phyloP scores from a whole-genome alignment of 1,140 invertebrate species.

The Drosophila novamexicana region DNA sequence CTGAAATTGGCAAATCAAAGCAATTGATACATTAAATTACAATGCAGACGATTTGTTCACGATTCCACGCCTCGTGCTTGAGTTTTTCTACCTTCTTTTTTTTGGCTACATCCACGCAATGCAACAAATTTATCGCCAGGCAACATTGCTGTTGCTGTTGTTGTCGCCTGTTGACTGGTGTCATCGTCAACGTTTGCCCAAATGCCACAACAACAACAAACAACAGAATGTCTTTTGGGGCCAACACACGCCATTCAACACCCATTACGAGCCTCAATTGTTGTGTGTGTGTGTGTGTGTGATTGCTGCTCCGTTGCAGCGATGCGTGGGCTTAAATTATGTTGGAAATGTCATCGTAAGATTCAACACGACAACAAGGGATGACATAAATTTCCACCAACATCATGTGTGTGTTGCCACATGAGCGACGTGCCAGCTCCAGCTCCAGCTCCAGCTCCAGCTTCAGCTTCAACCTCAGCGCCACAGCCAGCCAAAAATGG shows the following conservation, averaged over 20 bases:
- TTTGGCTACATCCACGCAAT: conserved; percentile 64
- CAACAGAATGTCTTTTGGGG: conserved; percentile 55
- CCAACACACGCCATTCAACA: conserved; percentile 62
- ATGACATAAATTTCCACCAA: conserved; percentile 85
- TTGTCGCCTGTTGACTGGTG: conserved; percentile 43
- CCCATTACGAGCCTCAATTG: conserved; percentile 60
- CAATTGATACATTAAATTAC: conserved; percentile 83
- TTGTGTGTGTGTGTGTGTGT: conserved; percentile 9
- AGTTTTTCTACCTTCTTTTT: conserved; percentile 17
- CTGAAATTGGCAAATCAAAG: conserved; percentile 82
- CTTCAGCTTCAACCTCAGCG: conserved; percentile 27
- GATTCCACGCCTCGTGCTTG: conserved; percentile 70
- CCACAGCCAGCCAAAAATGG: conserved; percentile 65
- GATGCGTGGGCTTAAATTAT: conserved; percentile 84
- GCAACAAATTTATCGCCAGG: conserved; percentile 70
- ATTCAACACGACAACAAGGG: conserved; percentile 84
- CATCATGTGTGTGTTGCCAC: conserved; percentile 72
- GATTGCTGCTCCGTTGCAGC: conserved; percentile 22
- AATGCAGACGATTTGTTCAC: conserved; percentile 82
- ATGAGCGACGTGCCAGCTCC: conserved; percentile 57
- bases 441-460: conserved; percentile 30
- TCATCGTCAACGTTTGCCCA: conserved; percentile 70
- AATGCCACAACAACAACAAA: conserved; percentile 59
- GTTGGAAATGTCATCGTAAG: conserved; percentile 84
- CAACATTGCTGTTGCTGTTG: conserved; percentile 23